Percentiles rank a stretch among this genome's conserved stretches.
Conservation (phyloP, 37 sponge, comb jelly and placozoan genomes). For the Haliclona indistincta region DNA sequence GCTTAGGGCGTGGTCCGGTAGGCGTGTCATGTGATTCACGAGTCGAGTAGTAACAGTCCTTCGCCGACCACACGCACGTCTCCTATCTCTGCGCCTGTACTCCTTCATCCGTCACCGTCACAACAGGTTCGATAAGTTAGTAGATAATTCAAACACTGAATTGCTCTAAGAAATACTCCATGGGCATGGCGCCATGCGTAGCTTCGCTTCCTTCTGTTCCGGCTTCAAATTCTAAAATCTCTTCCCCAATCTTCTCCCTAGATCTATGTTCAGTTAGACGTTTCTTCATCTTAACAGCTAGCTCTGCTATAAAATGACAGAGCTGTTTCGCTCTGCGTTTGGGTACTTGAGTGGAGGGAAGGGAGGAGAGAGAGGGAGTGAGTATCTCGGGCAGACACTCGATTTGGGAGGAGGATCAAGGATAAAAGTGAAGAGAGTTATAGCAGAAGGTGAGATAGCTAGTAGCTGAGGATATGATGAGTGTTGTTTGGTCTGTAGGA, state of each 20-base stretch:
- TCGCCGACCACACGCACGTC: too few species aligned
- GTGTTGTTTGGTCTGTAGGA: slow-evolving; percentile 33
- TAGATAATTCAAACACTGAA: too few species aligned
- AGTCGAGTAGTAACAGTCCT: background rate
- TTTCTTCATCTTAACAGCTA: background rate
- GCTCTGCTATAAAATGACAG: slow-evolving; percentile 33
- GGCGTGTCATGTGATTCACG: background rate
- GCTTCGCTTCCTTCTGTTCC: too few species aligned
- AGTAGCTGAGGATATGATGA: background rate
- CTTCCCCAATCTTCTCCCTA: too few species aligned
- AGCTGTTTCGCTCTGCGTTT: slow-evolving; percentile 57
- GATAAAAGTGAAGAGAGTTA: slow-evolving; percentile 71
- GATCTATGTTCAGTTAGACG: too few species aligned
- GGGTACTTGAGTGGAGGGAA: slow-evolving; percentile 47
- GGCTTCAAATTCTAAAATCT: too few species aligned
- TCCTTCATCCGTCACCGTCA: too few species aligned
- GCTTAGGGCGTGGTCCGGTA: background rate
- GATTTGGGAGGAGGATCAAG: slow-evolving; percentile 45
- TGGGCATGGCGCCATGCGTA: too few species aligned
- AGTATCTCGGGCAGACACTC: slow-evolving; percentile 66
- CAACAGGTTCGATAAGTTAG: too few species aligned
- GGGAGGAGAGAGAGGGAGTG: slow-evolving; percentile 7
- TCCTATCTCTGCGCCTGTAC: too few species aligned
- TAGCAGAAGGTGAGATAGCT: slow-evolving; percentile 64
- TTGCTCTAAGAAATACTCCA: too few species aligned